A percentile compares a stretch with the other conserved stretches of the same genome.
These are phyloP conservation scores for Ciconia nigra DNA, from an alignment of 2,797 vertebrate species.

Conservation along the genomic window DNA sequence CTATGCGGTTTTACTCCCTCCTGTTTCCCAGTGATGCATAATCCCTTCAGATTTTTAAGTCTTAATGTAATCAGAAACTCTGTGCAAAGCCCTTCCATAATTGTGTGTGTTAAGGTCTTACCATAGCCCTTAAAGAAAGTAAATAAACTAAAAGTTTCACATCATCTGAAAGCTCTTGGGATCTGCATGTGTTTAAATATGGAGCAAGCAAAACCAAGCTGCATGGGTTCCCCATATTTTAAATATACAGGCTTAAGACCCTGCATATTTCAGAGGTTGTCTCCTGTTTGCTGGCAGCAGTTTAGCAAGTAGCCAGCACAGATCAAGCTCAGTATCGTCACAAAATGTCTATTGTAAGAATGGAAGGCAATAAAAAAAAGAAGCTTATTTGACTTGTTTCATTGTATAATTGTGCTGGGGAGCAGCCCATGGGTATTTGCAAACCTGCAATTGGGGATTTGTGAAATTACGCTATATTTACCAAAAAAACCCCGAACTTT, in stretches of 20 bases:
- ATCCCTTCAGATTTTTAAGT: background rate
- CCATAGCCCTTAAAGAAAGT: background rate
- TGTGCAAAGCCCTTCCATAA: background rate
- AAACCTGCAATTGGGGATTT: rapidly evolving
- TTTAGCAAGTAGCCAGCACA: background rate
- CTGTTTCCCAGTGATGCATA: background rate
- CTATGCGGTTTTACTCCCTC: background rate
- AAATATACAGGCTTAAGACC: background rate
- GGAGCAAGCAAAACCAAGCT: background rate
- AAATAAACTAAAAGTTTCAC: background rate
- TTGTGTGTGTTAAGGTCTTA: background rate
- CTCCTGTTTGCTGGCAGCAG: background rate
- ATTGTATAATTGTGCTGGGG: background rate
- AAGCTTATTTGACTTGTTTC: background rate
- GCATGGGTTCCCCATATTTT: background rate
- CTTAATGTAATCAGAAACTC: background rate
- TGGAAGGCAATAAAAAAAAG: background rate
- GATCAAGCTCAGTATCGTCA: background rate
- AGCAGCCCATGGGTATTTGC: background rate
- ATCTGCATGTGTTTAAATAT: background rate
- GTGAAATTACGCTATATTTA: background rate
- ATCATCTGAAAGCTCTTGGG: background rate
- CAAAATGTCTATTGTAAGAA: background rate
- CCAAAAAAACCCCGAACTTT: rapidly evolving
- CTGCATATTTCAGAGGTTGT: background rate